Evolutionary conservation across 2,888 invertebrate species (phyloP).

Genomic region (Ennomos erosarius): DNA sequence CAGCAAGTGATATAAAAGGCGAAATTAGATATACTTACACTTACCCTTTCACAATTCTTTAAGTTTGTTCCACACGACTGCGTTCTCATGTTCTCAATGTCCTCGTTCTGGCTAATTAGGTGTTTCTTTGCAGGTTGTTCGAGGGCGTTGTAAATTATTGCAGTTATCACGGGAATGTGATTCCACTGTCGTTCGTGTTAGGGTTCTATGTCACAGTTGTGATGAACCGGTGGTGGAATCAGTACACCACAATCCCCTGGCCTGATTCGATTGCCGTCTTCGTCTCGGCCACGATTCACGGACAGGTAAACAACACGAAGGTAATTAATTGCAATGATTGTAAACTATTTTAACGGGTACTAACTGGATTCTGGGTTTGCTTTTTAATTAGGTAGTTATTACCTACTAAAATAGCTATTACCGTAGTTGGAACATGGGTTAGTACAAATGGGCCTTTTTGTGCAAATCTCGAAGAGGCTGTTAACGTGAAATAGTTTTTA

Average conservation of each 20-base stretch:
- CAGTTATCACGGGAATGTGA: slow-evolving; percentile 93
- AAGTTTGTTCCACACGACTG: background rate
- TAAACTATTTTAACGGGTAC: slow-evolving; percentile 1
- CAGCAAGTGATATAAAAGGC: no score
- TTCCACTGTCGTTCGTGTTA: slow-evolving; percentile 96
- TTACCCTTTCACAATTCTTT: background rate
- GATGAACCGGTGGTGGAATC: slow-evolving; percentile 97
- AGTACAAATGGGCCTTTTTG: no score
- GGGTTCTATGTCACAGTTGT: slow-evolving; percentile 97
- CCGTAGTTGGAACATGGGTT: background rate
- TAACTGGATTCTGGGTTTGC: background rate
- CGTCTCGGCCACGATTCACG: slow-evolving; percentile 93
- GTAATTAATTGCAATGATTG: slow-evolving; percentile 19
- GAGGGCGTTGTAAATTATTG: slow-evolving; percentile 94
- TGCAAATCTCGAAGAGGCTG: background rate
- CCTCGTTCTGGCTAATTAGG: slow-evolving; percentile 7
- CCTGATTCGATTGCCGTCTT: slow-evolving; percentile 95
- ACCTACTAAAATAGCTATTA: background rate
- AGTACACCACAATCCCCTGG: slow-evolving; percentile 93
- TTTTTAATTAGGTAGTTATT: background rate
- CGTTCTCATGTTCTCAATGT: slow-evolving; percentile 1
- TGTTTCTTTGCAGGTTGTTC: slow-evolving; percentile 87
- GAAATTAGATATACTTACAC: no score
- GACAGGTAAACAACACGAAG: slow-evolving; percentile 84
- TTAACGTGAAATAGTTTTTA: slow-evolving; percentile 1